phyloP scores from a whole-genome alignment of 92 coral and sea anemone species.

The Blastomussa wellsi region DNA sequence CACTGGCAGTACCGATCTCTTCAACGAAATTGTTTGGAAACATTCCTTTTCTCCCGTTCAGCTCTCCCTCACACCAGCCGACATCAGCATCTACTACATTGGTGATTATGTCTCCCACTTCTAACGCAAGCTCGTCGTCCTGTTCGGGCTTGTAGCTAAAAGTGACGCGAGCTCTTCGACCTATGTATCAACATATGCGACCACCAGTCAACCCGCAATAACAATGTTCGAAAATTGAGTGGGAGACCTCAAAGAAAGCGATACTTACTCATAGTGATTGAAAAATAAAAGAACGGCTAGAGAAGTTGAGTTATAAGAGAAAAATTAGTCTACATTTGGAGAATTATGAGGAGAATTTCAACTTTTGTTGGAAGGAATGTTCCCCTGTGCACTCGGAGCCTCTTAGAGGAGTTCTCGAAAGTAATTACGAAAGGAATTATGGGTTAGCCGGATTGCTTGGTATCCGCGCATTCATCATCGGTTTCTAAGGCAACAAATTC shows the following conservation, averaged over 20 bases:
- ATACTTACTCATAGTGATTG: constrained; percentile 37
- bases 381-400: constrained; percentile 24
- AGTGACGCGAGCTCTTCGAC: constrained; percentile 79
- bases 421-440: constrained; percentile 1
- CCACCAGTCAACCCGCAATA: constrained; percentile 1
- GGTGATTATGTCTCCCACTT: constrained; percentile 75
- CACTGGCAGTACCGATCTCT: constrained; percentile 37
- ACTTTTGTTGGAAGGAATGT: neutral
- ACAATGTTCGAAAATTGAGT: neutral
- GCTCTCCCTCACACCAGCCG: constrained; percentile 95
- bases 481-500: constrained; percentile 26
- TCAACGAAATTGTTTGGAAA: constrained; percentile 93
- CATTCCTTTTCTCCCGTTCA: constrained; percentile 80
- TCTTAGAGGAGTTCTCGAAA: constrained; percentile 20
- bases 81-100: constrained; percentile 74
- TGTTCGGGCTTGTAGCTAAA: constrained; percentile 81
- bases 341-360: neutral
- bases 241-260: neutral
- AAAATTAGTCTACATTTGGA: constrained; percentile 27
- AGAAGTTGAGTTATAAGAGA: neutral
- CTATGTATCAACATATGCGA: constrained; percentile 21
- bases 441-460: constrained; percentile 29
- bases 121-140: constrained; percentile 72
- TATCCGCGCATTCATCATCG: constrained; percentile 30
- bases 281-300: neutral